Evolutionary conservation across 2,113 vertebrate species (phyloP).

Genomic region (Colossoma macropomum): DNA sequence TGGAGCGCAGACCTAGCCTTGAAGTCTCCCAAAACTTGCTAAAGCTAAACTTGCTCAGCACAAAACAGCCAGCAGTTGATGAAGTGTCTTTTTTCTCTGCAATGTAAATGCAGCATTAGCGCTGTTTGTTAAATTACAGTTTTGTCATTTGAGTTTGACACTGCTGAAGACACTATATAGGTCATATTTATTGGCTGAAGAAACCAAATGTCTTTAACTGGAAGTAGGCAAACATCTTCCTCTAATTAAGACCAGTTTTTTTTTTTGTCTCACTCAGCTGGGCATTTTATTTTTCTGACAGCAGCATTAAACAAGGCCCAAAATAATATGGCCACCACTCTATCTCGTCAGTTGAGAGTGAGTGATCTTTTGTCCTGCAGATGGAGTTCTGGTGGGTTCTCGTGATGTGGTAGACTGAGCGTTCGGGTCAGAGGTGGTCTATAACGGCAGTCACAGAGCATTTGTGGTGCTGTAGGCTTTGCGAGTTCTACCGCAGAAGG

Average conservation of each 20-base stretch:
- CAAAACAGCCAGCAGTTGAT: no score
- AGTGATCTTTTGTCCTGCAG: constrained; percentile 3
- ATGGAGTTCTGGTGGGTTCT: constrained; percentile 34
- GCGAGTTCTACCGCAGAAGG: constrained; percentile 25
- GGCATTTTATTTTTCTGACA: constrained; percentile 17
- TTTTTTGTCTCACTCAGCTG: neutral
- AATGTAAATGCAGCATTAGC: neutral
- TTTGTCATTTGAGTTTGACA: neutral
- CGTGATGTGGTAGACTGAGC: neutral
- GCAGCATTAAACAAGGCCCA: constrained; percentile 40
- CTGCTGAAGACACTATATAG: neutral
- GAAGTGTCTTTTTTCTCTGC: no score
- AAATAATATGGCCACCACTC: constrained; percentile 23
- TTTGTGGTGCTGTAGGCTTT: constrained; percentile 16
- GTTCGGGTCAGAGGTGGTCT: neutral
- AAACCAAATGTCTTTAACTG: constrained; percentile 26
- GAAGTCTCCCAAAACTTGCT: no score
- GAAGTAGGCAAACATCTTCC: constrained; percentile 38
- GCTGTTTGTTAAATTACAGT: neutral
- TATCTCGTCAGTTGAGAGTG: neutral
- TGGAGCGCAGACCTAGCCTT: no score
- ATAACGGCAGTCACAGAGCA: constrained; percentile 3
- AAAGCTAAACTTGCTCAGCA: no score
- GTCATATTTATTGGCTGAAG: constrained; percentile 27
- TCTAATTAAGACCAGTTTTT: constrained; percentile 26